These are phyloP conservation scores for Galeruca laticollis DNA, from an alignment of 2,888 invertebrate species.

Conservation along the genomic window DNA sequence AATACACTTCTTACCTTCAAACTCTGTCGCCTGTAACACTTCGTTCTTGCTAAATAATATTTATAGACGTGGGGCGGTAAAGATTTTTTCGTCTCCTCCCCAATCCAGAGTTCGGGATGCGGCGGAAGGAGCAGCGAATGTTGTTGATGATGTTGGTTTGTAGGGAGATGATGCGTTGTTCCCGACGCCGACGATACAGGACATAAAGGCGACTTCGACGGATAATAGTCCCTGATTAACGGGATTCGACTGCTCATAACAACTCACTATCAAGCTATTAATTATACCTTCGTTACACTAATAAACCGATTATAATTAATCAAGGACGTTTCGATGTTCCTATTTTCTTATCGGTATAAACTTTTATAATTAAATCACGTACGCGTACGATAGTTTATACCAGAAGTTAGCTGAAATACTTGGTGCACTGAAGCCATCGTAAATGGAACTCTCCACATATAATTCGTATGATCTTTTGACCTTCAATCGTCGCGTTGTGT, in stretches of 20 bases:
- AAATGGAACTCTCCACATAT: no score
- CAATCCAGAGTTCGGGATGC: constrained; percentile 70
- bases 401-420: no score
- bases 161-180: constrained; percentile 35
- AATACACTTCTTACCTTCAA: constrained; percentile 60
- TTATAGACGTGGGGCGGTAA: constrained; percentile 76
- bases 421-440: no score
- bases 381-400: no score
- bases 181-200: constrained; percentile 55
- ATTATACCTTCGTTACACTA: background rate
- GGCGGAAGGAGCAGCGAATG: background rate
- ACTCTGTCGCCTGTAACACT: constrained; percentile 65
- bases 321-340: no score
- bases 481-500: no score
- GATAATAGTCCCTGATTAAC: constrained; percentile 64
- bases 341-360: no score
- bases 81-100: constrained; percentile 74
- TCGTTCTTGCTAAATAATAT: constrained; percentile 72
- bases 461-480: no score
- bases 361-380: no score
- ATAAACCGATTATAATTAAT: constrained; percentile 10
- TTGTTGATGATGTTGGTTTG: constrained; percentile 1
- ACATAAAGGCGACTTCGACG: constrained; percentile 59
- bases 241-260: constrained; percentile 63
- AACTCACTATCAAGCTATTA: constrained; percentile 31